Evolutionary conservation across 2,797 vertebrate genomes (phyloP), one percentile per base, ranked within the genome.

Genomic region (Sebastes oblongus): DNA sequence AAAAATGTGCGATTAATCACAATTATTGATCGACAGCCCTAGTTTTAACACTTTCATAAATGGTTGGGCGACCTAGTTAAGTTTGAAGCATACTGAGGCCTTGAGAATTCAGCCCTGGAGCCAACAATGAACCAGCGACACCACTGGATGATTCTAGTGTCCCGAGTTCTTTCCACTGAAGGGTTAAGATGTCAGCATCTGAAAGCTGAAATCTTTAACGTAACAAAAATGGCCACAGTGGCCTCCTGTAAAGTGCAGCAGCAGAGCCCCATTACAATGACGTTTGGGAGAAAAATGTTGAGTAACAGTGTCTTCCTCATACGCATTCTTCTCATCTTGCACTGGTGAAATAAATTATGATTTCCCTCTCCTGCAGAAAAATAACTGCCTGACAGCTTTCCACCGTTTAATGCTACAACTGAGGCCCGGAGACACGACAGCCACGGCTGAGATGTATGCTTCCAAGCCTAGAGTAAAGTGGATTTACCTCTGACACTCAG

Each of bases 391-490:
- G 36, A 66, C 7, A 16, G 18, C 67, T 32, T 32, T 62, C 55
- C 56, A 54, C 11, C 22, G 13, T 32, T 85, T 34, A 32, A 72
- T 84, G 79, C 83, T 88, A 89, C 84, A 75, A 66, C 3, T 22
- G n/a, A 62, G 67, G 68, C 61, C 42, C 61, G 50, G 24, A 69
- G 52, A 75, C 22, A 3, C 1, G 42, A 66, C 65, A 76, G 66
- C 60, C 59, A 70, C 42, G 69, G 77, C 12, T 76, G 30, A 72
- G 69, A 67, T 30, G 68, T 64, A 29, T 1, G 52, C 34, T 50
- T 72, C 27, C 2, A 71, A 72, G 16, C 66, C 74, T 6, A 8
- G 50, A 71, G 36, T 61, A 65, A 18, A 55, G 22, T 32, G 18
- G 34, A 39, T 66, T 71, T 42, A 39, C 66, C 27, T 80, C 58